Base-by-base conservation (phyloP, 1,140 invertebrate genomes). In the Aphaenogaster ashmeadi region DNA sequence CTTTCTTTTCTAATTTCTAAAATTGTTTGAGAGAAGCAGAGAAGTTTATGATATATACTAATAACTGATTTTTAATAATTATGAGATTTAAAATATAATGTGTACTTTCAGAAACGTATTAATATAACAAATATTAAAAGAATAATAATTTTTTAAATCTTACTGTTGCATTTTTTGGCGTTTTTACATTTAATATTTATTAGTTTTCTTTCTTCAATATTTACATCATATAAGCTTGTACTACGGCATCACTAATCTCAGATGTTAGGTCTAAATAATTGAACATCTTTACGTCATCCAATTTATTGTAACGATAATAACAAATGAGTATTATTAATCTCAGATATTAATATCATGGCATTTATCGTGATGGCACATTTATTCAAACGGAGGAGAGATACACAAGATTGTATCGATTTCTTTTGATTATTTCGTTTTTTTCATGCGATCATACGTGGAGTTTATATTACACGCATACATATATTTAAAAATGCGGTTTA, bases 171-270 rank as follows among this genome's bases (percentile, higher is more conserved):
- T 58, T 21, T 58, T 8, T 15, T 7, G 7, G n/a, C 13, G 2
- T 62, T 62, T 64, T 38, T 38, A 18, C 8, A 50, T 71, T 64
- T 38, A 38, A 64, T 27, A 67, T 50, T 50, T 71, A 71, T 50
- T 50, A 41, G 13, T 64, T 44, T 2, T 13, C 1, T 5, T 66
- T 67, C 9, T 44, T 44, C 0, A n/a, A 66, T n/a, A 7, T 21
- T 41, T 11, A 21, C 21, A 67, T 44, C 18, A 66, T 36, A 41
- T 66, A 27, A 27, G 27, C 27, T 27, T 27, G 27, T 27, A 38
- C 13, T 69, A 47, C 7, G 7, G 3, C 33, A 33, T 71, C 27
- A 36, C 4, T 33, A 36, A 72, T 72, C 1, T 72, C 4, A 54
- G 8, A 54, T 54, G 4, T n/a, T 54, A 36, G 1, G 1, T 18